Conservation (phyloP, 2,888 invertebrate genomes). For the Cephus sareptanus region DNA sequence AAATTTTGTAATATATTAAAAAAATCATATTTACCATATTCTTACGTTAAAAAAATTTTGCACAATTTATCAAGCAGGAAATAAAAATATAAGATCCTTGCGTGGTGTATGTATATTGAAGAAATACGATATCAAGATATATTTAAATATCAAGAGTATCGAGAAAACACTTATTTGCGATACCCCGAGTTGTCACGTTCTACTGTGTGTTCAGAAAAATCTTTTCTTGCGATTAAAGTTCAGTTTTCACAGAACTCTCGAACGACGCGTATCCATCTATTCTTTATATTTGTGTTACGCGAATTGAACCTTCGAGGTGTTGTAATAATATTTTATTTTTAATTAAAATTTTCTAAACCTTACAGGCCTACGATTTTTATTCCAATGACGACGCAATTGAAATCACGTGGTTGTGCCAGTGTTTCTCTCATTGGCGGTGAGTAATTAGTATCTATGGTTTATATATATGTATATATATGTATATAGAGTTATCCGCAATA, state of each 20-base stretch:
- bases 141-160: slow-evolving; percentile 1
- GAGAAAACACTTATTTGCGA: not conserved
- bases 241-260: not conserved
- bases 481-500: too few relatives aligned
- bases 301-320: not conserved
- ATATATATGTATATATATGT: too few relatives aligned
- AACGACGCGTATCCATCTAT: not conserved
- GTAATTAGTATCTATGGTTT: not conserved
- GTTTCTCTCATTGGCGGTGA: not conserved
- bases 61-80: not conserved
- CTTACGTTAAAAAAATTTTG: not conserved
- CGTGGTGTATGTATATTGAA: not conserved
- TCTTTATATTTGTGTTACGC: not conserved
- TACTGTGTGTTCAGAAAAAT: not conserved
- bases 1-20: not conserved
- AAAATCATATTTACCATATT: not conserved
- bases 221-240: not conserved
- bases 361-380: not conserved
- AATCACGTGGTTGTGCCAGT: not conserved
- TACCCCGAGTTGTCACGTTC: not conserved
- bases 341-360: not conserved
- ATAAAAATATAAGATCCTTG: not conserved
- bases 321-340: not conserved
- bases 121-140: not conserved
- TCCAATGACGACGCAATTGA: not conserved